Conservation (phyloP, 2,888 invertebrate genomes). For the Gasteruption jaculator region DNA sequence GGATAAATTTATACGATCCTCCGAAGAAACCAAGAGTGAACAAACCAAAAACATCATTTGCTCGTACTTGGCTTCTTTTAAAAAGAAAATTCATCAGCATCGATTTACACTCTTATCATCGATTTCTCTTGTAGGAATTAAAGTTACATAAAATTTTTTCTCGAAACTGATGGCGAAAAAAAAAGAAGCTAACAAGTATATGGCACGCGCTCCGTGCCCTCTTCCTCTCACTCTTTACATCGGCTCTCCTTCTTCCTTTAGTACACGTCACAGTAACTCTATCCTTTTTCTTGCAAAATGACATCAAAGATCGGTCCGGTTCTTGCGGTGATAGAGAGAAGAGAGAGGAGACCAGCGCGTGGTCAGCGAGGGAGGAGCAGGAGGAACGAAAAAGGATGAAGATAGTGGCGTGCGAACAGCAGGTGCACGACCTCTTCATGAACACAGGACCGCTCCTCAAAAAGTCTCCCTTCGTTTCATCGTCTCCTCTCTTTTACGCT, state of each 20-base stretch:
- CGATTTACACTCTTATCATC: too few relatives aligned
- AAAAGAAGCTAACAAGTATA: conserved; percentile 39
- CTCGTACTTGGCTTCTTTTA: too few relatives aligned
- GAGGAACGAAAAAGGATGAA: conserved; percentile 15
- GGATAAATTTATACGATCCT: too few relatives aligned
- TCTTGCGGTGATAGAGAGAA: conserved; percentile 16
- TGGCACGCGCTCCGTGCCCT: conserved; percentile 35
- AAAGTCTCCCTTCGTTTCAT: conserved; percentile 16
- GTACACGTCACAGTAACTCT: conserved; percentile 9
- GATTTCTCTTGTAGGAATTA: too few relatives aligned
- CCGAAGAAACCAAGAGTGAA: too few relatives aligned
- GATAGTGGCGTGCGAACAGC: conserved; percentile 41
- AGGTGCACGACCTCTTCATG: conserved; percentile 45
- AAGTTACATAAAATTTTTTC: too few relatives aligned
- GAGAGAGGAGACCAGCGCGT: conserved; percentile 13
- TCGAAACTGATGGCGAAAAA: too few relatives aligned
- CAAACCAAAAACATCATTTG: too few relatives aligned
- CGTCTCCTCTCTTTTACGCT: neutral
- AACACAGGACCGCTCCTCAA: conserved; percentile 26
- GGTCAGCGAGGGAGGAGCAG: conserved; percentile 14
- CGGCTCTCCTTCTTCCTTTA: too few relatives aligned
- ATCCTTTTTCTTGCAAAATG: conserved; percentile 22
- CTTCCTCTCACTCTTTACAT: conserved; percentile 14
- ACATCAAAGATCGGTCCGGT: conserved; percentile 32
- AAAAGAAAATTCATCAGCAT: too few relatives aligned